These are phyloP conservation scores for Blastobasis lacticolella DNA, from an alignment of 2,888 invertebrate species.

Conservation along the genomic window DNA sequence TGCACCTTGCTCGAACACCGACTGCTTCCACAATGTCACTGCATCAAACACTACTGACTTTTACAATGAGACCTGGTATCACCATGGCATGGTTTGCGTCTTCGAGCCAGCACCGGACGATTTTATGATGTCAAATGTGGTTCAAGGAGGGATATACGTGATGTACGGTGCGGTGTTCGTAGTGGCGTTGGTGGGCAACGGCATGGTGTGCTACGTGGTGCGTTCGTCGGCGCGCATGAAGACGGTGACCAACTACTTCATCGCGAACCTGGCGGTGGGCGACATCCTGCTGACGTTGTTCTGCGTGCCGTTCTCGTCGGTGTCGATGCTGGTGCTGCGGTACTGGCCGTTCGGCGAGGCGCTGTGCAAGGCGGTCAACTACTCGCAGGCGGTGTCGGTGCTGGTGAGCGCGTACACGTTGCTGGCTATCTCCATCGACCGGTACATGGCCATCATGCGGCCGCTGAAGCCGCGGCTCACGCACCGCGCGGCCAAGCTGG, in stretches of 20 bases:
- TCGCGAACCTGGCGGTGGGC: constrained; percentile 90
- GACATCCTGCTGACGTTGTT: constrained; percentile 93
- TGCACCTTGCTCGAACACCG: not conserved
- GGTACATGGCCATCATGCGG: constrained; percentile 93
- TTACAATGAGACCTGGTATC: constrained; percentile 2
- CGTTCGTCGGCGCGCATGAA: constrained; percentile 88
- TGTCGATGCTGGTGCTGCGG: constrained; percentile 83
- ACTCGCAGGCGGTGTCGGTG: constrained; percentile 86
- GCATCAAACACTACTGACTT: not conserved
- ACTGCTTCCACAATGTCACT: not conserved
- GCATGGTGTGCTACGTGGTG: constrained; percentile 90
- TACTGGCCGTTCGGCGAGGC: constrained; percentile 92
- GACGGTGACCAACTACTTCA: constrained; percentile 94
- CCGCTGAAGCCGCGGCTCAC: constrained; percentile 88
- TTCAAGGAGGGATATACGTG: constrained; percentile 78
- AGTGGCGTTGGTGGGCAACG: constrained; percentile 82
- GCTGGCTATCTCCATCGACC: constrained; percentile 91
- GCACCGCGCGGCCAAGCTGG: constrained; percentile 78
- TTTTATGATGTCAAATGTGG: constrained; percentile 62
- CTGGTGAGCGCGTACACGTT: constrained; percentile 92
- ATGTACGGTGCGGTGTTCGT: constrained; percentile 83
- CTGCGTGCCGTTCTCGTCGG: constrained; percentile 93
- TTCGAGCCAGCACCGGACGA: constrained; percentile 25
- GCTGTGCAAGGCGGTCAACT: constrained; percentile 89
- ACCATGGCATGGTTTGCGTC: constrained; percentile 2